Percentiles rank a stretch among this genome's conserved stretches.
Conservation (phyloP, 2,113 vertebrate genomes). For the Galeopterus variegatus region DNA sequence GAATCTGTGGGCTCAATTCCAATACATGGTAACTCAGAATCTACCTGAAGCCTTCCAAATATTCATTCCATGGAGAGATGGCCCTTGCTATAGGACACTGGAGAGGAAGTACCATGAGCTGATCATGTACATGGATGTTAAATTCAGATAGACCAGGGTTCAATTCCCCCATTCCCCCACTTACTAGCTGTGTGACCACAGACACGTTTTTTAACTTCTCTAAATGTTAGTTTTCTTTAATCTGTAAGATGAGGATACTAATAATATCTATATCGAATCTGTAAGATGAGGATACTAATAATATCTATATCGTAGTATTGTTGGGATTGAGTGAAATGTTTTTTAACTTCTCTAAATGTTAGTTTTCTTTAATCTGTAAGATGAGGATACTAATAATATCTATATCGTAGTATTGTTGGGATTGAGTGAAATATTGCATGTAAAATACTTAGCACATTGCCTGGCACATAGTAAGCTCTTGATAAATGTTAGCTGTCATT, state of each 20-base stretch:
- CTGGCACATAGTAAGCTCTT: neutral
- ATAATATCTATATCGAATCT: no score
- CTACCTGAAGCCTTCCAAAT: neutral
- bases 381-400: neutral
- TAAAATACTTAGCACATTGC: constrained; percentile 27
- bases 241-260: constrained; percentile 9
- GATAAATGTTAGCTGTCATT: constrained; percentile 25
- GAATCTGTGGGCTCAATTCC: neutral
- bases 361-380: neutral
- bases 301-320: neutral
- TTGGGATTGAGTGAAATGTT: neutral
- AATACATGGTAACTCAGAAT: neutral
- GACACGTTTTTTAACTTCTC: neutral
- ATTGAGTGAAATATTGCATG: constrained; percentile 5
- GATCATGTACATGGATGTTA: neutral
- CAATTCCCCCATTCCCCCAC: neutral
- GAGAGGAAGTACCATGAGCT: neutral
- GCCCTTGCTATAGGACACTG: neutral
- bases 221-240: neutral
- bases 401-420: neutral
- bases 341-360: constrained; percentile 35
- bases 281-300: neutral
- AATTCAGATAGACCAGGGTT: neutral
- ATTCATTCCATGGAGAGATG: neutral
- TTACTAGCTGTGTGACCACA: neutral